These are phyloP conservation scores for Cydia amplana DNA, from an alignment of 1,140 invertebrate species.

Conservation along the genomic window DNA sequence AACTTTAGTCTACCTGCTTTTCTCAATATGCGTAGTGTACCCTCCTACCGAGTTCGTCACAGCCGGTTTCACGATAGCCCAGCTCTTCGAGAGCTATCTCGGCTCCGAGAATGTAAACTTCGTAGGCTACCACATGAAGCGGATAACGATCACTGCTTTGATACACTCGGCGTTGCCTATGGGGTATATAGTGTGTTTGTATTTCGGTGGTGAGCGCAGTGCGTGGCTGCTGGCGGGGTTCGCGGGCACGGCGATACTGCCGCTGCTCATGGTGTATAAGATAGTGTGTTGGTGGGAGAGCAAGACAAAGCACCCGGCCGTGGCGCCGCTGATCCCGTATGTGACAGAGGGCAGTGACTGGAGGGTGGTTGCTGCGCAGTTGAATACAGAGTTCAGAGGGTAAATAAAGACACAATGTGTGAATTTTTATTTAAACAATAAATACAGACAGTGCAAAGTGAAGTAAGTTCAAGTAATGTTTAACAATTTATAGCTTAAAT, in stretches of 20 bases:
- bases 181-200: slow-evolving; percentile 81
- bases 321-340: slow-evolving; percentile 83
- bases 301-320: slow-evolving; percentile 88
- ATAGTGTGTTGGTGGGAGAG: slow-evolving; percentile 84
- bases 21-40: slow-evolving; percentile 86
- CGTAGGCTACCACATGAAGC: slow-evolving; percentile 86
- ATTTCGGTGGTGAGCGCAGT: slow-evolving; percentile 55
- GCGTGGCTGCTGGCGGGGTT: slow-evolving; percentile 65
- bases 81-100: slow-evolving; percentile 82
- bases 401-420: slow-evolving; percentile 55
- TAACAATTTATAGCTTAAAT: too few species aligned
- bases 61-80: slow-evolving; percentile 86
- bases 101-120: slow-evolving; percentile 86
- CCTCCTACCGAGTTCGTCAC: slow-evolving; percentile 88
- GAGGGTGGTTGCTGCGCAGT: slow-evolving; percentile 84
- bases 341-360: slow-evolving; percentile 82
- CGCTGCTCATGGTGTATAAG: slow-evolving; percentile 65
- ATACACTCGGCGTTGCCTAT: slow-evolving; percentile 85
- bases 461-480: too few species aligned
- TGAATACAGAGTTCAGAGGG: slow-evolving; percentile 90
- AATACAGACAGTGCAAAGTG: too few species aligned
- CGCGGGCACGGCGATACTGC: slow-evolving; percentile 55
- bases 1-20: slow-evolving; percentile 84
- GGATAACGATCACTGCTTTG: slow-evolving; percentile 83
- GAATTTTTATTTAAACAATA: background rate